Evolutionary conservation across 2,888 invertebrate genomes (phyloP), one percentile per base, ranked within the genome.

Genomic region (Thumatha senex): DNA sequence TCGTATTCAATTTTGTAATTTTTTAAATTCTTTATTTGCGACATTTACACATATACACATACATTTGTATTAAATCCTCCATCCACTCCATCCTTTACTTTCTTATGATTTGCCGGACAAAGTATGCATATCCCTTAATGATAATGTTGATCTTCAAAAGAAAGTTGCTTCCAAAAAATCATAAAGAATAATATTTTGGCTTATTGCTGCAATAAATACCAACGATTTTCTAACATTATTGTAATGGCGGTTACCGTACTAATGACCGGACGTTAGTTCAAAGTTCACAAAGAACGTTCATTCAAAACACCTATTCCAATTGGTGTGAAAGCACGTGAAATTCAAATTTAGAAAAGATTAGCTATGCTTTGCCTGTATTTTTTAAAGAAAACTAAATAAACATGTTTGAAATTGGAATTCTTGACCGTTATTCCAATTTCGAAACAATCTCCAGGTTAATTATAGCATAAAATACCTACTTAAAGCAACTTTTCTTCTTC

Each of bases 261-360:
- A 72, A 70, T 65, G 59, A 49, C 59, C 64, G 69, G 65, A 61
- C 40, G 63, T 66, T 57, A 72, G 77, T 68, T 77, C 76, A 74
- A 58, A 66, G 77, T 68, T 62, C 58, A 56, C 12, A 45, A 44
- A 49, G 41, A 48, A 42, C 46, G 45, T 52, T 40, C 54, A 42
- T 52, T 44, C 46, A 43, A 31, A 55, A 64, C 60, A 58, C 53
- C 57, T 50, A 45, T 36, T 53, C 46, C 12, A 52, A 78, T 75
- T 74, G 78, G 35, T 78, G 72, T 64, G 71, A 72, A 72, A 72
- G 70, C 80, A 80, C 79, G 78, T 64, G 67, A 79, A 73, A 79
- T 70, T 66, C 66, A 74, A 72, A 80, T 80, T 74, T 75, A 66
- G 70, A 71, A 69, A 42, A 72, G 69, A 77, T 77, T 78, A 77